A percentile compares a stretch with the other conserved stretches of the same genome.
Conservation (phyloP, 1,140 invertebrate species). For the Ceratosolen solmsi region DNA sequence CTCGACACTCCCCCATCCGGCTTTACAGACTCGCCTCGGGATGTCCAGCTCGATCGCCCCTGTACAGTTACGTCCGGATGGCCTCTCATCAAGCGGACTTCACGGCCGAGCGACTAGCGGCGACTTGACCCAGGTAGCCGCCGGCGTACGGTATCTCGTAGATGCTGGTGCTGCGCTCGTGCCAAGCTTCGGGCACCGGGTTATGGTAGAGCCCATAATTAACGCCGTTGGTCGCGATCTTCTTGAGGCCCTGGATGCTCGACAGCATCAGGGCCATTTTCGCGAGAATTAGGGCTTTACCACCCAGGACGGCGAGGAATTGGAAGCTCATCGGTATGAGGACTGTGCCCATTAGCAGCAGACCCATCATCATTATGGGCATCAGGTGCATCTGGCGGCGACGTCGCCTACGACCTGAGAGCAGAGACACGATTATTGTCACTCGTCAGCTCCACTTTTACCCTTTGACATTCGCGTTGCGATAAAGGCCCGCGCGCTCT, state of each 20-base stretch:
- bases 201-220: conserved; percentile 71
- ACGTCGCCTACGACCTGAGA: conserved; percentile 72
- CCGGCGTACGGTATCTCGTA: conserved; percentile 2
- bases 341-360: conserved; percentile 81
- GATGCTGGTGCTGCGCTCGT: conserved; percentile 59
- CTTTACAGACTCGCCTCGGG: neutral
- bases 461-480: neutral
- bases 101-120: conserved; percentile 30
- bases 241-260: conserved; percentile 84
- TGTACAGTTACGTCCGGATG: neutral
- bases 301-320: conserved; percentile 83
- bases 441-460: neutral
- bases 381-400: conserved; percentile 77
- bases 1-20: no score
- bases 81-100: neutral
- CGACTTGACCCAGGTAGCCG: neutral
- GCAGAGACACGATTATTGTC: neutral
- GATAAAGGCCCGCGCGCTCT: no score
- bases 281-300: conserved; percentile 82
- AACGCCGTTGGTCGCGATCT: conserved; percentile 70
- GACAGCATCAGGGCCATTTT: conserved; percentile 85
- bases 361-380: conserved; percentile 82
- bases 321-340: conserved; percentile 85
- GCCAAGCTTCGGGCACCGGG: conserved; percentile 62
- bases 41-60: no score